Evolutionary conservation across 2,888 invertebrate genomes (phyloP), one percentile per base, ranked within the genome.

Genomic region (Bimastos eiseni): DNA sequence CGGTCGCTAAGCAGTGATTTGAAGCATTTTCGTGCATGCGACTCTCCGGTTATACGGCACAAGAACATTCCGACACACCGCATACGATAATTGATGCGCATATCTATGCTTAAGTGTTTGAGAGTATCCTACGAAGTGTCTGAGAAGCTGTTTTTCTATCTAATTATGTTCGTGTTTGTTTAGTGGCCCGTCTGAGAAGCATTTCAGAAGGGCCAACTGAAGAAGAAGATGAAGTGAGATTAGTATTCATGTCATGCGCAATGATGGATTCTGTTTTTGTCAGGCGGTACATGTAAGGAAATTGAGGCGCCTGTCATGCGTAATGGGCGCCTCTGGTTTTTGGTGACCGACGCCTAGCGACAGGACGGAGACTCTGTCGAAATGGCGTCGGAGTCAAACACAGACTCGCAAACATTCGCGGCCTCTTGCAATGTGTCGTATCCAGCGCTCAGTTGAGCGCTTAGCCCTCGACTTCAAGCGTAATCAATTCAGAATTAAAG

Each of bases 341-440:
- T 55, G n/a, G 30, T 11, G 70, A 70, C 70, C 70, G 70, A 70
- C 70, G 70, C 70, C 70, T 70, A n/a, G 70, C 70, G 70, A 70
- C 70, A n/a, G 5, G 70, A 30, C 70, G n/a, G n/a, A 70, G 70
- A 70, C 30, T 70, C 70, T 6, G 30, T 70, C 70, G 70, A 70
- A 70, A 70, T 70, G 70, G 70, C 70, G 70, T 70, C 70, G n/a
- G 70, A 70, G 11, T 70, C 30, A 70, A 70, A 70, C 70, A 70
- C 70, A 70, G 70, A 70, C 70, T 70, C 70, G 70, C 70, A 70
- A 70, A 70, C 70, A 70, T 70, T 70, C 70, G 70, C 70, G 70
- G n/a, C 70, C 30, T 70, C 70, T 70, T 70, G 70, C 70, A 70
- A 70, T 70, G 70, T n/a, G 70, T 70, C 70, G n/a, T 13, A 17